Base-by-base conservation (phyloP, 2,113 vertebrate species). In the Formicarius rufipectus region DNA sequence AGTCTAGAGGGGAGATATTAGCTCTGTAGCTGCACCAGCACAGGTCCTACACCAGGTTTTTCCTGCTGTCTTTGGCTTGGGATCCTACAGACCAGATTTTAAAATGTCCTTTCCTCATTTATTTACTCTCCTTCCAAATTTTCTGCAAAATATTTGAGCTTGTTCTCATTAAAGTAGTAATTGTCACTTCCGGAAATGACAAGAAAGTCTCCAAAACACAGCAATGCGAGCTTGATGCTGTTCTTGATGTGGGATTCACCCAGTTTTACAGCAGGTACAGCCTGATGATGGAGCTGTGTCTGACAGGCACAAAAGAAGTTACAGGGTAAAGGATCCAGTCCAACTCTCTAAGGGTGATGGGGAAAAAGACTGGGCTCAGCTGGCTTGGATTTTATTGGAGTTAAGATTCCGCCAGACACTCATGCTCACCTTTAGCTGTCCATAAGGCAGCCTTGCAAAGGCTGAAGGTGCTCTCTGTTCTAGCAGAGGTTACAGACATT, bases 111-210 rank as follows among this genome's bases (percentile, higher is more conserved):
- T 85, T 75, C 42, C 69, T 84, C 56, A 44, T 77, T 90, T 84
- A 31, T 50, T 89, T 72, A 39, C 4, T 71, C 31, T 42, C 11
- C 33, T 79, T 66, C 23, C 14, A 67, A 40, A 44, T 63, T 71
- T 67, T 97, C 89, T 50, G 95, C 96, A 92, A 98, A 98, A 96
- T 98, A 98, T 31, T 95, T 97, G 60, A 99, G 95, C 47, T 99
- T 98, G 23, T 98, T 99, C 13, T 98, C 98, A 35, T 98, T 98
- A 89, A 96, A 98, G 94, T 96, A 98, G 74, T 97, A 99, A 82
- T 98, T 98, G 4, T 98, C 98, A 18, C 83, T 97, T 73, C 98
- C 98, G 98, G 73, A 39, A 76, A 74, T 69, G 47, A 68, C 1
- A 14, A 75, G 73, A n/a, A 84, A 50, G 4, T 45, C 47, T 82